Percentiles rank a stretch among this genome's conserved stretches.
phyloP scores from a whole-genome alignment of 2,888 invertebrate species.

The Rhagophthalmus giganteus region DNA sequence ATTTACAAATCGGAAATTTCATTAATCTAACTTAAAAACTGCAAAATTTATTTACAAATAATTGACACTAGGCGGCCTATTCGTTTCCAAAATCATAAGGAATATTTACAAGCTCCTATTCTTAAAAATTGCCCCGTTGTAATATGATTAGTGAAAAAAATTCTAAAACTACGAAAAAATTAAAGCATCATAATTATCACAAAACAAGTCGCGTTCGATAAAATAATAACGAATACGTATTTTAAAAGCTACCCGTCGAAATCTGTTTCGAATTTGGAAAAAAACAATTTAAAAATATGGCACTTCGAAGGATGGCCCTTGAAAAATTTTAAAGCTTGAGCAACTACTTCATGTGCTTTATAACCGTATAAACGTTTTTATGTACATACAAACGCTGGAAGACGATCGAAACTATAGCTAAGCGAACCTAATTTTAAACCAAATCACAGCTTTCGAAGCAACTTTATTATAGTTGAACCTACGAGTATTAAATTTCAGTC shows the following conservation, averaged over 20 bases:
- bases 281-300: conserved; percentile 13
- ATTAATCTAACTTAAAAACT: conserved; percentile 7
- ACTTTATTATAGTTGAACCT: too few species aligned
- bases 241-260: conserved; percentile 13
- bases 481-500: too few species aligned
- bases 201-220: conserved; percentile 1
- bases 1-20: conserved; percentile 1
- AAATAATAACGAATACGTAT: too few species aligned
- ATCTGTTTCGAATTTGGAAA: conserved; percentile 3
- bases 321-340: conserved; percentile 51
- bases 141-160: too few species aligned
- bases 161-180: neutral
- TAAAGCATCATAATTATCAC: neutral
- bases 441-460: too few species aligned
- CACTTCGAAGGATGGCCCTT: too few species aligned
- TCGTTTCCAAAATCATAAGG: conserved; percentile 24
- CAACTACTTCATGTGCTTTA: conserved; percentile 49
- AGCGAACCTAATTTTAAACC: too few species aligned
- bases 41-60: conserved; percentile 42
- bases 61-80: conserved; percentile 56
- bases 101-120: too few species aligned
- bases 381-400: conserved; percentile 23
- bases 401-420: conserved; percentile 5
- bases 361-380: conserved; percentile 8
- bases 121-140: too few species aligned